These are phyloP conservation scores for Ophion ellenae DNA, from an alignment of 2,888 invertebrate species.

Conservation along the genomic window DNA sequence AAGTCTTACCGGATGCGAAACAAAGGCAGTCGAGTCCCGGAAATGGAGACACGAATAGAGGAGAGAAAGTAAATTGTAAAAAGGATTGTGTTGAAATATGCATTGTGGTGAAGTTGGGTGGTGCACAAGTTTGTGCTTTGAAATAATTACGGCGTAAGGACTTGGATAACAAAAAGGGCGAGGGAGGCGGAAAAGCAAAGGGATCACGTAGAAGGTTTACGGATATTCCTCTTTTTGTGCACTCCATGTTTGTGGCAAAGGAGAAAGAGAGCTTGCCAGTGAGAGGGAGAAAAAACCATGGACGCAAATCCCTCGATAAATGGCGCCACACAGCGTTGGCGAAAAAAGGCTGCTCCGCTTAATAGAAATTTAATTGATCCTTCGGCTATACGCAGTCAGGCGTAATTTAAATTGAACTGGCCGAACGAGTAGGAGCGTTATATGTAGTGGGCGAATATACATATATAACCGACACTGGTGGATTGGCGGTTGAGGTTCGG, in stretches of 20 bases:
- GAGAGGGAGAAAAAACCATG: constrained; percentile 4
- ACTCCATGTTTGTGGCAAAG: constrained; percentile 10
- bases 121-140: constrained; percentile 36
- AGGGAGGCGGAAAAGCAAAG: constrained; percentile 2
- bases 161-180: constrained; percentile 14
- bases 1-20: background rate
- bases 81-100: constrained; percentile 31
- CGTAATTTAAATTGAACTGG: constrained; percentile 80
- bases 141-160: constrained; percentile 51
- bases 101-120: constrained; percentile 20
- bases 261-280: constrained; percentile 9
- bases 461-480: constrained; percentile 30
- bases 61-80: background rate
- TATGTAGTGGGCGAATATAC: constrained; percentile 44
- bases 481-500: no score
- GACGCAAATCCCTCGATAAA: constrained; percentile 77
- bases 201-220: constrained; percentile 13
- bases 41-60: background rate
- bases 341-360: constrained; percentile 70
- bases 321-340: constrained; percentile 69
- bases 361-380: constrained; percentile 83
- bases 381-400: constrained; percentile 80
- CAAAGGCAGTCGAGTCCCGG: background rate
- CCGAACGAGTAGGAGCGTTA: constrained; percentile 51
- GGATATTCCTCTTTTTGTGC: constrained; percentile 24